Base-by-base conservation (phyloP, 2,113 vertebrate genomes). In the Hippoglossus stenolepis region DNA sequence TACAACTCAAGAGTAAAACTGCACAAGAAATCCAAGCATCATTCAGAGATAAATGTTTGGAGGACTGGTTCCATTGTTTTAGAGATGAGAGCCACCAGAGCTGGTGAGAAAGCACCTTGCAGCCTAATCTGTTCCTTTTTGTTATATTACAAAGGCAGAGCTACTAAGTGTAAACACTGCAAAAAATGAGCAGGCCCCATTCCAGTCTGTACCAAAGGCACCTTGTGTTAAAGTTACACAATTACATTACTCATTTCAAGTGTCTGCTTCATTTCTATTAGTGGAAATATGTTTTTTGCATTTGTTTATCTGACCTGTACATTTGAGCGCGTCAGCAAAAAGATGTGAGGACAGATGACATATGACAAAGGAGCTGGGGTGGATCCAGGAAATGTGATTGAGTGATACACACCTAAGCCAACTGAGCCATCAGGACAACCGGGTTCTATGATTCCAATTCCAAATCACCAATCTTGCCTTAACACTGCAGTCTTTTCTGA, bases 361-460 rank as follows among this genome's bases (percentile, higher is more conserved):
- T 24, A 18, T 59, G 68, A 69, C 14, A 28, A 43, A 18, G 11
- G 18, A 70, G 14, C 31, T 70, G 69, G 20, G 15, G 7, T 21
- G 8, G 20, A 10, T 80, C 40, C 66, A 67, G 47, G 26, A 3
- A 61, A 66, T 51, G 49, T 49, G 74, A 70, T 63, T 31, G 70
- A 73, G 63, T 21, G 3, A 18, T 31, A 31, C 47, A 51, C 47
- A 51, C 1, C 5, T 7, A 12, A 24, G 24, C 24, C 24, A 24
- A 24, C 24, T 24, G 1, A 31, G 31, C 31, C 31, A 31, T 31
- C 31, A 31, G 31, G 31, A 31, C 31, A 31, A 31, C 31, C 31
- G 31, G 31, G 54, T 67, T 70, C 65, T 71, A 0, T 5, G 70
- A 14, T 45, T 60, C 24, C 4, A 28, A 26, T 21, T 79, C 9